Conservation (phyloP, 2,113 vertebrate genomes). For the Onychostruthus taczanowskii region DNA sequence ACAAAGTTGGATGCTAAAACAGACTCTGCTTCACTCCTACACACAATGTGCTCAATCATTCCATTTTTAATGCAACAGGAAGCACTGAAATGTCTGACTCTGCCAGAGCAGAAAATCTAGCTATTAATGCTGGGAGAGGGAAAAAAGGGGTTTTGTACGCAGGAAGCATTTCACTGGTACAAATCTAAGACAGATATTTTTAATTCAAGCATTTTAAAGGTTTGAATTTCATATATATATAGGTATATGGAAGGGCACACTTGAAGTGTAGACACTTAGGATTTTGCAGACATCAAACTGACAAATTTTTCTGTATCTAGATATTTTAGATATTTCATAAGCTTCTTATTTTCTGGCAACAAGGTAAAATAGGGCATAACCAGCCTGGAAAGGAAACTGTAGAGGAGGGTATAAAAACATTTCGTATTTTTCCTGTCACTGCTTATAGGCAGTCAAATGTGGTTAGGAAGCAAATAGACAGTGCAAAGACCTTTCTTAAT, state of each 20-base stretch:
- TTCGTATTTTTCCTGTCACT: not conserved
- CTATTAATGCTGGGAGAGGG: not conserved
- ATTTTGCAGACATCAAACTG: not conserved
- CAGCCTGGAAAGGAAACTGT: not conserved
- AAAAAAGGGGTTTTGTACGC: not conserved
- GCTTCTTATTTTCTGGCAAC: not conserved
- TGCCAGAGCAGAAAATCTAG: not conserved
- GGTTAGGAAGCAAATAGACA: not conserved
- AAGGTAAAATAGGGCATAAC: not conserved
- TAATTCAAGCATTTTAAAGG: not conserved
- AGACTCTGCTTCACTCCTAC: slow-evolving; percentile 23
- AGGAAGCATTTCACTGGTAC: not conserved
- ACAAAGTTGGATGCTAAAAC: not conserved
- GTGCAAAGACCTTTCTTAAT: not conserved
- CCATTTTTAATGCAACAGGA: not conserved
- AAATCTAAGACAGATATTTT: not conserved
- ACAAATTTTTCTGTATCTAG: not conserved
- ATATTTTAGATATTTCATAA: not conserved
- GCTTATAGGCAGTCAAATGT: not conserved
- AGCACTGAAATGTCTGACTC: not conserved
- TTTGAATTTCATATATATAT: not conserved
- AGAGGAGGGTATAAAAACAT: not conserved
- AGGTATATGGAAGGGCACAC: not conserved
- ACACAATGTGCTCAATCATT: slow-evolving; percentile 21
- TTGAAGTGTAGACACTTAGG: not conserved